phyloP scores from a whole-genome alignment of 2,113 vertebrate genomes.

The Platichthys stellatus region DNA sequence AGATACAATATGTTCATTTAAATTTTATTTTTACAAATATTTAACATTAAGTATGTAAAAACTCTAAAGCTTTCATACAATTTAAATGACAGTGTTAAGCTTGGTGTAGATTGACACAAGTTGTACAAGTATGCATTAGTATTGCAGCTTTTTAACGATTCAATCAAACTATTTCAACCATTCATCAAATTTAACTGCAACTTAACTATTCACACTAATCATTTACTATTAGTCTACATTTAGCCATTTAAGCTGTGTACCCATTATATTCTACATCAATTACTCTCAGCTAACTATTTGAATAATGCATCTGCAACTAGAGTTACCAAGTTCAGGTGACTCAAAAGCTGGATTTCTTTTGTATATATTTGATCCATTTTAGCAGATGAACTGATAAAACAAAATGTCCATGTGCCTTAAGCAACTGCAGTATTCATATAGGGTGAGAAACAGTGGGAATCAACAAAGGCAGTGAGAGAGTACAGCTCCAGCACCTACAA shows the following conservation, averaged over 20 bases:
- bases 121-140: no score
- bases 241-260: neutral
- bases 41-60: neutral
- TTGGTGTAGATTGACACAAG: no score
- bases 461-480: conserved; percentile 5
- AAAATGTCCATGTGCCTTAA: neutral
- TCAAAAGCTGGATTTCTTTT: neutral
- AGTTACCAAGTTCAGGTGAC: no score
- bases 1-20: neutral
- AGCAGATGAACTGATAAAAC: neutral
- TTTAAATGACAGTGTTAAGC: neutral
- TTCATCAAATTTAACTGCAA: no score
- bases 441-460: neutral
- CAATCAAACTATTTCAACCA: neutral
- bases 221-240: neutral
- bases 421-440: neutral
- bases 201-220: neutral
- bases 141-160: neutral
- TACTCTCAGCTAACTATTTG: neutral
- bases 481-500: conserved; percentile 21
- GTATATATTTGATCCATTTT: neutral
- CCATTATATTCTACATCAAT: neutral
- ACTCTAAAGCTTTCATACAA: neutral
- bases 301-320: neutral
- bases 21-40: neutral